Conservation (phyloP, 2,113 vertebrate species). For the Notarius quadriscutis region DNA sequence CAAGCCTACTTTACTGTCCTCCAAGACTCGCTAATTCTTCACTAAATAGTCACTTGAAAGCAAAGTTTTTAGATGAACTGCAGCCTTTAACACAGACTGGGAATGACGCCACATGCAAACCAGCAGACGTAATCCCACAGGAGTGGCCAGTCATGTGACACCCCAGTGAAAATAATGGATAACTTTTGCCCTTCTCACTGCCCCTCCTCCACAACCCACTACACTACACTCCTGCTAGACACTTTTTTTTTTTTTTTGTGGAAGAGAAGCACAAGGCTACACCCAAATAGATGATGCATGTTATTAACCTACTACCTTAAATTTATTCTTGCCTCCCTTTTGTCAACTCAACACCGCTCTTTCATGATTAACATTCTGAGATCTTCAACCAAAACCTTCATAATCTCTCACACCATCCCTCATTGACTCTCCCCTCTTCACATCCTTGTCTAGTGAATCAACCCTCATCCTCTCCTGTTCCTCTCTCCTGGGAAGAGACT, state of each 20-base stretch:
- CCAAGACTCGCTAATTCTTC: neutral
- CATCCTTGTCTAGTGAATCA: neutral
- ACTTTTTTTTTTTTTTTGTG: neutral
- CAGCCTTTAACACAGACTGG: neutral
- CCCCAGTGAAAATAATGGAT: conserved; percentile 43
- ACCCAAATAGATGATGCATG: neutral
- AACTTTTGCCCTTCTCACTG: conserved; percentile 44
- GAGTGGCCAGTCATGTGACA: conserved; percentile 35
- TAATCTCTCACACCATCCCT: neutral
- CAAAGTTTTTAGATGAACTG: neutral
- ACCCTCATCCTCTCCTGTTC: neutral
- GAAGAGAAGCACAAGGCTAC: neutral
- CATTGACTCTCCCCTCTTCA: conserved; percentile 3
- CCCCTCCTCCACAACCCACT: conserved; percentile 27
- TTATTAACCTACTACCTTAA: neutral
- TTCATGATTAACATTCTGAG: neutral
- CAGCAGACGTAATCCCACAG: neutral
- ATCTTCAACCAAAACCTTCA: neutral
- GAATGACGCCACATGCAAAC: neutral
- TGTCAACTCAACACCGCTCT: neutral
- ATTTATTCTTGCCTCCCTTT: neutral
- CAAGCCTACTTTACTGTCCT: neutral
- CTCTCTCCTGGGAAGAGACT: conserved; percentile 43
- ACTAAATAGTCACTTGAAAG: neutral
- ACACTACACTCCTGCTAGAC: conserved; percentile 33